These are phyloP conservation scores for Myrmophylax atrothorax DNA, from an alignment of 2,113 vertebrate genomes.

Conservation along the genomic window DNA sequence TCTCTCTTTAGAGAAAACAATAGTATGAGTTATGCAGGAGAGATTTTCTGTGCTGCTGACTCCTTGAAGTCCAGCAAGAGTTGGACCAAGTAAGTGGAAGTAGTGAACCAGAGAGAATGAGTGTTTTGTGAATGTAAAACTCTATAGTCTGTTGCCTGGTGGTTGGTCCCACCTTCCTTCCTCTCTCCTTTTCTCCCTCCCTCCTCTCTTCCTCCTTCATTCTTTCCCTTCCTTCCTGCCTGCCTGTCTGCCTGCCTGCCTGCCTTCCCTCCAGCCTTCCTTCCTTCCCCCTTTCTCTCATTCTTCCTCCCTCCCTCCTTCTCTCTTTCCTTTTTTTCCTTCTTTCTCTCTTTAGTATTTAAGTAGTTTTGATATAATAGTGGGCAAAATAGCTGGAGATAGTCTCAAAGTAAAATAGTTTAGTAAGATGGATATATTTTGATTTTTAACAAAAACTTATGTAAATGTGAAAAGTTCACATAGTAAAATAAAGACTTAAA, in stretches of 20 bases:
- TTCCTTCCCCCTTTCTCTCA: background rate
- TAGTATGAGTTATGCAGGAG: background rate
- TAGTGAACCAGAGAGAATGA: background rate
- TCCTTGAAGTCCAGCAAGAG: background rate
- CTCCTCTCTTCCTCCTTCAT: no score
- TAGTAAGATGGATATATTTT: background rate
- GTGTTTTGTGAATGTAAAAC: background rate
- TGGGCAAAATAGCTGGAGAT: background rate
- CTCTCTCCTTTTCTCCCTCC: background rate
- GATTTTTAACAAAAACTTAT: background rate
- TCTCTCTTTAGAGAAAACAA: background rate
- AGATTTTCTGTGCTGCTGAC: background rate
- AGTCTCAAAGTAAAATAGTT: background rate
- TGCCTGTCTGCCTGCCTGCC: no score
- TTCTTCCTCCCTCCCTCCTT: fast-evolving
- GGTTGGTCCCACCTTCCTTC: background rate
- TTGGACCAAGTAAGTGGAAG: background rate
- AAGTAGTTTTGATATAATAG: background rate
- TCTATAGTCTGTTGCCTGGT: background rate
- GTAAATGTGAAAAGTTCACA: background rate
- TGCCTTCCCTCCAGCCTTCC: no score
- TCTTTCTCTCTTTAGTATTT: background rate
- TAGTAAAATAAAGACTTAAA: background rate
- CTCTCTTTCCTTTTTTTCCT: no score
- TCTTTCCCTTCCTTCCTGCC: background rate